Base-by-base conservation (phyloP, 30 jellyfish, hydroid and myxozoan species). In the Haliclystus octoradiatus region DNA sequence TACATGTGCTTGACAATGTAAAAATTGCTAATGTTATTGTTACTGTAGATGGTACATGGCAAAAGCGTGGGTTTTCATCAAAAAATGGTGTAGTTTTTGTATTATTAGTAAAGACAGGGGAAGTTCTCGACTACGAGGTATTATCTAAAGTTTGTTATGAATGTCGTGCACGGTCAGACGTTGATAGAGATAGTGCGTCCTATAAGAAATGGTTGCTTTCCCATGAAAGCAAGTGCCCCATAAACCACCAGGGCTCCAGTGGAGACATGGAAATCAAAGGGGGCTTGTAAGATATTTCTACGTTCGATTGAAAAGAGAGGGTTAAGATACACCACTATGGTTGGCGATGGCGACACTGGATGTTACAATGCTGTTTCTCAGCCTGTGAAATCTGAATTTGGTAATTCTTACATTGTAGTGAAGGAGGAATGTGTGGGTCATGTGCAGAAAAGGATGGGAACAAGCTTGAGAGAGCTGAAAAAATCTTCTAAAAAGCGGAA, bases 301-400 rank as follows among this genome's bases (percentile, higher is more conserved):
- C 75, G 83, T 23, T 72, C 83, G 34, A 12, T 53, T 2, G 70
- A 52, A 29, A 72, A 30, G 35, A 34, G n/a, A 30, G 24, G 33
- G 28, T 29, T 72, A 49, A 60, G 50, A 30, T 72, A 72, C 35
- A 40, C 68, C 25, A 60, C 75, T 1, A 50, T 57, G 31, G 75
- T 72, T 72, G 83, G 83, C 22, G 83, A 72, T 72, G 83, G 83
- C 2, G 83, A 72, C 69, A 57, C 50, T n/a, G 63, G 32, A 47
- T 72, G 75, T 19, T 72, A 50, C 35, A 64, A 34, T 2, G 49
- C 31, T 12, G 79, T 69, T 5, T 40, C 12, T 1, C 61, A 73
- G 28, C 75, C n/a, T 3, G 9, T 73, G 52, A 12, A 61, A 7
- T 50, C 26, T 68, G n/a, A 14, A 31, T 62, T 57, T 61, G 76